Evolutionary conservation across 1,140 invertebrate genomes (phyloP).

Genomic region (Megathymus violae): DNA sequence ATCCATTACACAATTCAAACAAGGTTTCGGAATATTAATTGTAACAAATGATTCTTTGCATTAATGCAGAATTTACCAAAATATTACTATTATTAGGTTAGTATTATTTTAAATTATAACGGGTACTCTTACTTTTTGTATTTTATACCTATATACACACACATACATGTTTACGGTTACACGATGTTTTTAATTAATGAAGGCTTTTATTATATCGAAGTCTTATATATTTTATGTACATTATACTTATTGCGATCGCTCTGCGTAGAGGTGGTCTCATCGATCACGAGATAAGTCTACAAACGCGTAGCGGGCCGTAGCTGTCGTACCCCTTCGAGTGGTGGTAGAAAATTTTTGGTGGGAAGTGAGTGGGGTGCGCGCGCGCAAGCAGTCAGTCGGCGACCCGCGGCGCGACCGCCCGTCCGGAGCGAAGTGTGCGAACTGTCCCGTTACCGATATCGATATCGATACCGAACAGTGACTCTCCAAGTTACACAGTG

Average conservation of each 20-base stretch:
- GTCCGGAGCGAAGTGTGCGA: conserved; percentile 66
- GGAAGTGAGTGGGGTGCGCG: conserved; percentile 80
- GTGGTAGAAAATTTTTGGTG: conserved; percentile 79
- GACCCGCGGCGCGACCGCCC: conserved; percentile 68
- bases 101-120: too few relatives aligned
- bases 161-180: too few relatives aligned
- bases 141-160: too few relatives aligned
- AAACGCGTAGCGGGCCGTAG: conserved; percentile 57
- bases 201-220: too few relatives aligned
- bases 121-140: too few relatives aligned
- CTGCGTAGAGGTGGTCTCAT: not conserved
- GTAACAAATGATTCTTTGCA: too few relatives aligned
- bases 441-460: conserved; percentile 14
- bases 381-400: conserved; percentile 68
- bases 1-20: too few relatives aligned
- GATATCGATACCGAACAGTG: conserved; percentile 50
- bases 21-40: too few relatives aligned
- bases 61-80: too few relatives aligned
- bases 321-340: conserved; percentile 49
- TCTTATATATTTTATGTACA: too few relatives aligned
- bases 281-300: not conserved
- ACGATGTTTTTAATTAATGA: too few relatives aligned
- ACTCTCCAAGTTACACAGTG: conserved; percentile 56
- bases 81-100: too few relatives aligned
- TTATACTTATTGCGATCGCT: not conserved